Percentiles rank a stretch among this genome's conserved stretches.
These are phyloP conservation scores for Urophycis tenuis DNA, from an alignment of 2,797 vertebrate species.

Conservation along the genomic window DNA sequence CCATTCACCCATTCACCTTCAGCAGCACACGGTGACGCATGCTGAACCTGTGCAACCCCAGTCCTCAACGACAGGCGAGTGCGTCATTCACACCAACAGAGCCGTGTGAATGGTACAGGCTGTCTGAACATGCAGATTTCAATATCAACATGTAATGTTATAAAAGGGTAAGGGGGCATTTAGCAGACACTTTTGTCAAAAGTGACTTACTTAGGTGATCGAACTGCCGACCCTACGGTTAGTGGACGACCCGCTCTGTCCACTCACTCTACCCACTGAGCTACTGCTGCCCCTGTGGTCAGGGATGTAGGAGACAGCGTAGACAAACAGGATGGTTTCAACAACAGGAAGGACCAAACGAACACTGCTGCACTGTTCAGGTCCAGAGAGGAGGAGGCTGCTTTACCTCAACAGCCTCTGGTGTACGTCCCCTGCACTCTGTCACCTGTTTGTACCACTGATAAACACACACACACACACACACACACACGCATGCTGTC, in stretches of 20 bases:
- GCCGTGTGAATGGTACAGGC: neutral
- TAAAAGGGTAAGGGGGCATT: neutral
- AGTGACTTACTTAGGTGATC: no score
- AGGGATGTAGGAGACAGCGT: no score
- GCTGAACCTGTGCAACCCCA: neutral
- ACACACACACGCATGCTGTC: conserved; percentile 3
- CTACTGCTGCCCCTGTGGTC: no score
- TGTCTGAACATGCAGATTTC: neutral
- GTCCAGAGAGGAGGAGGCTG: conserved; percentile 23
- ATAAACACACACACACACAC: neutral
- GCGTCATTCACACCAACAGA: neutral
- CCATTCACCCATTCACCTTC: conserved; percentile 18
- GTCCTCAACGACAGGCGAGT: neutral
- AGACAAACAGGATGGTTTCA: neutral
- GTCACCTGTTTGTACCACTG: conserved; percentile 21
- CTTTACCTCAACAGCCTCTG: conserved; percentile 25
- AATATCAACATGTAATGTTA: neutral
- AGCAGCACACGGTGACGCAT: neutral
- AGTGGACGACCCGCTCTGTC: no score
- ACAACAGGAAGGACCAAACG: neutral
- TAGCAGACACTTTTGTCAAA: no score
- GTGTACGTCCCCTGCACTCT: conserved; percentile 5
- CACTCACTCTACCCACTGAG: no score
- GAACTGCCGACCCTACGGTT: no score
- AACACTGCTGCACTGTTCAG: no score